These are phyloP conservation scores for Carollia perspicillata DNA, from an alignment of 2,113 vertebrate species.

Conservation along the genomic window DNA sequence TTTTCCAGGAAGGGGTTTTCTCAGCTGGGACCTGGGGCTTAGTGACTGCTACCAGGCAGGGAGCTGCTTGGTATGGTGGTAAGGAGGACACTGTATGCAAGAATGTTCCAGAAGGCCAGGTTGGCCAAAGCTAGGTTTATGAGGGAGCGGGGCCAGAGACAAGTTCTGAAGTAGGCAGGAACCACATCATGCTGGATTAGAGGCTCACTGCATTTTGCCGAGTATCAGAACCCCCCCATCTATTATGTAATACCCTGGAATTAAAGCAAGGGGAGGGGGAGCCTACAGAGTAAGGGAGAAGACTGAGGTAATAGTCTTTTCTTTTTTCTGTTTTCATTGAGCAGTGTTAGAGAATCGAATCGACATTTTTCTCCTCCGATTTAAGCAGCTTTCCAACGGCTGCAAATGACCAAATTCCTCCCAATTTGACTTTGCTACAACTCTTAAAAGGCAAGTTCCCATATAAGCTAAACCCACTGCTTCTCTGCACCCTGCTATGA, in stretches of 20 bases:
- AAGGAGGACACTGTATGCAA: neutral
- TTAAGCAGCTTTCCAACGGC: neutral
- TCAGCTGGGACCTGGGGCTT: neutral
- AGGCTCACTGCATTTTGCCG: fast-evolving
- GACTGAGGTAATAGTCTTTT: neutral
- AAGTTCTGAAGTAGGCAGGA: neutral
- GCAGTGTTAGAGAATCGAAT: neutral
- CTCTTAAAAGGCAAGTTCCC: neutral
- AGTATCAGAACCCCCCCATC: neutral
- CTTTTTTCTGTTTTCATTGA: neutral
- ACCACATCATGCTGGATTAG: too few species aligned
- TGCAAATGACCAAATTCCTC: neutral
- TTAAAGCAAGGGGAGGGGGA: neutral
- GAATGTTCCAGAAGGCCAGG: neutral
- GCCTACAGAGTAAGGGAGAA: too few species aligned
- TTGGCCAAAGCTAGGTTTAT: fast-evolving
- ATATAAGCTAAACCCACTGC: fast-evolving
- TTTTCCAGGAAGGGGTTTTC: neutral
- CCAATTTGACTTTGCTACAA: neutral
- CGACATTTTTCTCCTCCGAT: too few species aligned
- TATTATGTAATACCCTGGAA: fast-evolving
- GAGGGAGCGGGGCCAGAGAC: fast-evolving
- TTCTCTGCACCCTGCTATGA: neutral
- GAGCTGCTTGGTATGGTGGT: too few species aligned
- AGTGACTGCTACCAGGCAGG: neutral